Evolutionary conservation across 2,888 invertebrate genomes (phyloP).

Genomic region (Andrena dorsata): DNA sequence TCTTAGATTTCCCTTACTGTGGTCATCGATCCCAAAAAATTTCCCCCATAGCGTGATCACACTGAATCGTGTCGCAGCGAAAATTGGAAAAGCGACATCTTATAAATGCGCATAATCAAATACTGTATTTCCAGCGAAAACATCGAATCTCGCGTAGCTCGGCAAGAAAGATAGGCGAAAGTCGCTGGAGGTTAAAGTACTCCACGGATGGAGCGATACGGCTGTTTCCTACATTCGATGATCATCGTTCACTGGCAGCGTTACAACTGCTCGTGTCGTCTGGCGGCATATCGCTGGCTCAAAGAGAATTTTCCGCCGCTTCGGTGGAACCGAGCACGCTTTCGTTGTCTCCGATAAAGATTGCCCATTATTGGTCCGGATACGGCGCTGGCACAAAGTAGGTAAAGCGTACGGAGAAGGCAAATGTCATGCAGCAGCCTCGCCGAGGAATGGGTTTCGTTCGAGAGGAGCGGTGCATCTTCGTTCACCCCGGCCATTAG

Average conservation of each 20-base stretch:
- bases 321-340: background rate
- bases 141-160: slow-evolving; percentile 12
- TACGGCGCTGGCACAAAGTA: slow-evolving; percentile 55
- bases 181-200: slow-evolving; percentile 15
- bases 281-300: background rate
- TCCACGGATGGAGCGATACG: slow-evolving; percentile 16
- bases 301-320: slow-evolving; percentile 2
- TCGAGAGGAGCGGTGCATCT: slow-evolving; percentile 66
- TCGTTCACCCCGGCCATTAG: slow-evolving; percentile 64
- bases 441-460: slow-evolving; percentile 21
- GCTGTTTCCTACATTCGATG: slow-evolving; percentile 21
- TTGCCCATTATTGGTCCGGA: slow-evolving; percentile 29
- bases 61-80: background rate
- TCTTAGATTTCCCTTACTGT: background rate
- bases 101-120: background rate
- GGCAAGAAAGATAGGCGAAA: slow-evolving; percentile 43
- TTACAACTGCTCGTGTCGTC: background rate
- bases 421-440: slow-evolving; percentile 70
- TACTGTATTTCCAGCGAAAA: slow-evolving; percentile 17
- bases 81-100: background rate
- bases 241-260: slow-evolving; percentile 18
- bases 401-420: slow-evolving; percentile 68
- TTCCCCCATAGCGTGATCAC: background rate
- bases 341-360: slow-evolving; percentile 19
- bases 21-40: background rate